phyloP scores from a whole-genome alignment of 2,888 invertebrate species.

The Phalera bucephala region DNA sequence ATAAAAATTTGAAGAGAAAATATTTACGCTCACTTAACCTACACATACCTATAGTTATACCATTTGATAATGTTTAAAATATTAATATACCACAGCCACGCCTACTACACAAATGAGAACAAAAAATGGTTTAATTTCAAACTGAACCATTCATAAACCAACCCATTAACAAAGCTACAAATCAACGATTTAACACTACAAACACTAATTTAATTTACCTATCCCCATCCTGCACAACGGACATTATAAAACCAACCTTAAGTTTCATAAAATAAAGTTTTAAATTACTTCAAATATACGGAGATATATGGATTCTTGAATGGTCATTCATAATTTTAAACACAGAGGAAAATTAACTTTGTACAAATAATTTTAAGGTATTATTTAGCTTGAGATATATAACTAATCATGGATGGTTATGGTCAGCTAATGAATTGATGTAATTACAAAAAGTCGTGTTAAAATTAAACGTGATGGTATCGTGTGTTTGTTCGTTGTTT shows the following conservation, averaged over 20 bases:
- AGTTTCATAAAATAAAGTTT: not conserved
- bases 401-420: slow-evolving; percentile 27
- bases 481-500: slow-evolving; percentile 25
- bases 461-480: slow-evolving; percentile 28
- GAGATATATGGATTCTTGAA: slow-evolving; percentile 32
- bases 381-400: slow-evolving; percentile 6
- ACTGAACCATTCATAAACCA: slow-evolving; percentile 21
- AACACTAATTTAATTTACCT: slow-evolving; percentile 26
- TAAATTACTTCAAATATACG: slow-evolving; percentile 5
- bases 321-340: slow-evolving; percentile 13
- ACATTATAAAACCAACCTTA: not conserved
- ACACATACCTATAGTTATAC: not conserved
- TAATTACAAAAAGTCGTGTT: slow-evolving; percentile 29
- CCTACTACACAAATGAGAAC: slow-evolving; percentile 3
- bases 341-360: slow-evolving; percentile 14
- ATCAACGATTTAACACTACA: slow-evolving; percentile 44
- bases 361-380: slow-evolving; percentile 1
- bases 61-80: not conserved
- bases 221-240: slow-evolving; percentile 9
- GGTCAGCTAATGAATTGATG: slow-evolving; percentile 32
- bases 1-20: no score
- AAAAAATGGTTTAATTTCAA: slow-evolving; percentile 9
- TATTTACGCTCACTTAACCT: no score
- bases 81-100: slow-evolving; percentile 6
- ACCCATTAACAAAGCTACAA: slow-evolving; percentile 35